Base-by-base conservation (phyloP, 2,797 vertebrate genomes). In the Hirundo rustica region DNA sequence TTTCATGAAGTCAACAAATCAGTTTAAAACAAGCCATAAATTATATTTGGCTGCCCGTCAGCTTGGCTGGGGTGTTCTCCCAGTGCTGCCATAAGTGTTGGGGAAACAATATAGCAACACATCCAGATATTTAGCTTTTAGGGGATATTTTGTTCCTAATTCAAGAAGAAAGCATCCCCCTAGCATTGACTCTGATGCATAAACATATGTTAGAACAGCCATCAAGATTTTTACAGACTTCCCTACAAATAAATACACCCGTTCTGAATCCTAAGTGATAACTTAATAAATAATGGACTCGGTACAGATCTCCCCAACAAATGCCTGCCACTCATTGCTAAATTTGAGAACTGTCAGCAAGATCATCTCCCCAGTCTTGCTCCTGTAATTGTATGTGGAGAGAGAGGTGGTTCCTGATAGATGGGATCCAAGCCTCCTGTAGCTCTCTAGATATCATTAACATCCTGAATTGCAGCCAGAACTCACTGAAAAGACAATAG, bases 1-100 rank as follows among this genome's bases (percentile, higher is more conserved):
- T 97, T 96, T 96, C 92, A 85, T 47, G 93, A 95, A 94, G 89
- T 96, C 89, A 96, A 86, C 92, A 96, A 66, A 88, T 89, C 82
- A 23, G 58, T 93, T 95, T 86, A 80, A 96, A 94, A 83, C 67
- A 95, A 91, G 51, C 45, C 87, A 93, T 96, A 93, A 92, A 85
- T 91, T 88, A 34, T 65, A 92, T 93, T 93, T 96, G 89, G 89
- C 95, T 91, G 87, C 70, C 78, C 5, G 6, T 91, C 15, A 2
- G 68, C 75, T 96, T 93, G 89, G 92, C 72, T 29, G 7, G 77
- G 88, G 72, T 45, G 38, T 78, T 94, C 61, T 95, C 55, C 84
- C 75, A 45, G 40, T 30, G n/a, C 74, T 93, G 78, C 68, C 0
- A 0, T 81, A 79, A 84, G 50, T 19, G 27, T 32, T 80, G 55